Conservation (phyloP, 2,113 vertebrate species). For the Semicossyphus pulcher region DNA sequence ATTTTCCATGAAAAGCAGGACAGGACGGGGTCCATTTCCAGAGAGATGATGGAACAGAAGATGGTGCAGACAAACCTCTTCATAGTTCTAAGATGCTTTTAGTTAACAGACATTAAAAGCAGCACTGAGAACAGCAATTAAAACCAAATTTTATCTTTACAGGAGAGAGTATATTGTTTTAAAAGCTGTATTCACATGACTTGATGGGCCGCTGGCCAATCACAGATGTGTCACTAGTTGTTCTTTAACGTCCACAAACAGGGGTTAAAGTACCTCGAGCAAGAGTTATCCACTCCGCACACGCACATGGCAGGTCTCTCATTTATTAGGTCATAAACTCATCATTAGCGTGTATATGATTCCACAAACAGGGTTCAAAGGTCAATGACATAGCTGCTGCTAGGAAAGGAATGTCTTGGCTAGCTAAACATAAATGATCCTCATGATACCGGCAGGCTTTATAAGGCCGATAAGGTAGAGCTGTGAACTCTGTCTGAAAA, state of each 20-base stretch:
- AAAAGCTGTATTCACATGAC: background rate
- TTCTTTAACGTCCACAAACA: conserved; percentile 24
- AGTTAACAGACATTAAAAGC: background rate
- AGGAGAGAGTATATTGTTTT: background rate
- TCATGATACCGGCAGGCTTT: background rate
- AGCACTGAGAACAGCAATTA: too few species aligned
- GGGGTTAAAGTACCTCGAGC: background rate
- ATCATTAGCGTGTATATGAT: background rate
- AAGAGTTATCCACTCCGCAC: background rate
- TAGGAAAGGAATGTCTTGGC: background rate
- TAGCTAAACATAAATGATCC: conserved; percentile 4
- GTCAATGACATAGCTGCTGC: background rate
- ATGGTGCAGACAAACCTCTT: too few species aligned
- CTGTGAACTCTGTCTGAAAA: background rate
- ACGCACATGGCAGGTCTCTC: background rate
- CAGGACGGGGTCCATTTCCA: background rate
- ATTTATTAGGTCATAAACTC: conserved; percentile 14
- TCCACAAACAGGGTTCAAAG: conserved; percentile 11
- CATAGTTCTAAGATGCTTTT: too few species aligned
- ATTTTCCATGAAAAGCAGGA: background rate
- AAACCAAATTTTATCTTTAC: background rate
- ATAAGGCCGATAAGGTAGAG: conserved; percentile 3
- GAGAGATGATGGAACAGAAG: too few species aligned
- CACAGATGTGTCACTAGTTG: conserved; percentile 9
- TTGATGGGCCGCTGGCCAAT: background rate